Conservation (phyloP, 2,797 vertebrate genomes). For the Mormyrus proboscirostris region DNA sequence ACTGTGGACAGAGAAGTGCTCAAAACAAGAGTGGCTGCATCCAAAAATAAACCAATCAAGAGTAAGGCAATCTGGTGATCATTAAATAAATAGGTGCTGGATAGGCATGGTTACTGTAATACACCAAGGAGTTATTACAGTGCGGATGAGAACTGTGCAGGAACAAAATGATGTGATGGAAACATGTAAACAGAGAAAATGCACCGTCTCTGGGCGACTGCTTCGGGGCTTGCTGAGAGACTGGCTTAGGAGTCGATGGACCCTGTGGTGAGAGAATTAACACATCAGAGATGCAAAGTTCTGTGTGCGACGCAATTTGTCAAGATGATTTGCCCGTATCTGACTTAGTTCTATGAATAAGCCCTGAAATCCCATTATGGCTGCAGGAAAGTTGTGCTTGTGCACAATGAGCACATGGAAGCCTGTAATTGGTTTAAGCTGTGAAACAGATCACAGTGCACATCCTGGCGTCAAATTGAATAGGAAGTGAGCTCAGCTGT, state of each 20-base stretch:
- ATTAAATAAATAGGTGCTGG: background rate
- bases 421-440: background rate
- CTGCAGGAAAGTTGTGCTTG: background rate
- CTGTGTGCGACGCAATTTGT: background rate
- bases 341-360: background rate
- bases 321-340: background rate
- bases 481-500: background rate
- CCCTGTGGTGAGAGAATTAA: background rate
- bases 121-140: background rate
- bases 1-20: background rate
- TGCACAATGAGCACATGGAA: background rate
- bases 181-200: background rate
- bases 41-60: background rate
- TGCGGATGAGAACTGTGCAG: background rate
- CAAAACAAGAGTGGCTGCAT: background rate
- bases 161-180: background rate
- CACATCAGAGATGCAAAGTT: background rate
- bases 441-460: background rate
- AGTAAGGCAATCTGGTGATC: background rate
- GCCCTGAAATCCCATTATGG: background rate
- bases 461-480: background rate
- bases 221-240: background rate
- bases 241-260: background rate
- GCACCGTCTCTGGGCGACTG: background rate
- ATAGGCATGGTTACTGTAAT: background rate